Evolutionary conservation across 2,113 vertebrate genomes (phyloP), one percentile per base, ranked within the genome.

Genomic region (Mormyrus lacerda): DNA sequence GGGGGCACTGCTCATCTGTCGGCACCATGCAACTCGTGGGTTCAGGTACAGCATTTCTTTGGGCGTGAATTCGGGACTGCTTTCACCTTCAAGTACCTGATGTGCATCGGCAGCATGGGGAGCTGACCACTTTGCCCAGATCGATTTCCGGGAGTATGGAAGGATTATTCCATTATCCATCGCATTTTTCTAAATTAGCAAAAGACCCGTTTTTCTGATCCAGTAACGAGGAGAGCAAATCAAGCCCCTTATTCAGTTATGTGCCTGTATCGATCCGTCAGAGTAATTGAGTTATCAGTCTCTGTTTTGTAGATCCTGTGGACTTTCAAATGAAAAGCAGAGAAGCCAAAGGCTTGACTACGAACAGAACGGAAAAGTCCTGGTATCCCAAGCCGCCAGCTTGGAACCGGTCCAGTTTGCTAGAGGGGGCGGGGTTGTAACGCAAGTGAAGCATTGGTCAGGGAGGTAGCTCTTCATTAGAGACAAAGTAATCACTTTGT

Each of bases 141-240:
- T 89, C 15, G 15, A 39, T 83, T 31, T n/a, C 17, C 3, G 65
- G 35, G 53, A 89, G 50, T 27, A 84, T 8, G 39, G 39, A 55
- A 10, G 42, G 76, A 42, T 31, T 39, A 89, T 39, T 53, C 19
- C 35, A 58, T 51, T 31, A 42, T 83, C 73, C 31, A 11, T 24
- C 35, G 10, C 44, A 87, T 69, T 87, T 87, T 89, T 51, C 58
- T 51, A 87, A 86, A 73, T 87, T 48, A 76, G 21, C 58, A 61
- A 48, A 50, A 61, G 31, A 24, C 19, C 17, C 2, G 17, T 76
- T 87, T 85, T 73, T 31, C 89, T 50, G 83, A 42, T 90, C 17
- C 48, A 6, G 31, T 79, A 90, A 90, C 51, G 35, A 55, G 48
- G 42, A 83, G 50, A 88, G 86, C 73, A 61, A 61, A 35, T 7